Evolutionary conservation across 2,888 invertebrate genomes (phyloP), one percentile per base, ranked within the genome.

Genomic region (Stenoptilia bipunctidactyla): DNA sequence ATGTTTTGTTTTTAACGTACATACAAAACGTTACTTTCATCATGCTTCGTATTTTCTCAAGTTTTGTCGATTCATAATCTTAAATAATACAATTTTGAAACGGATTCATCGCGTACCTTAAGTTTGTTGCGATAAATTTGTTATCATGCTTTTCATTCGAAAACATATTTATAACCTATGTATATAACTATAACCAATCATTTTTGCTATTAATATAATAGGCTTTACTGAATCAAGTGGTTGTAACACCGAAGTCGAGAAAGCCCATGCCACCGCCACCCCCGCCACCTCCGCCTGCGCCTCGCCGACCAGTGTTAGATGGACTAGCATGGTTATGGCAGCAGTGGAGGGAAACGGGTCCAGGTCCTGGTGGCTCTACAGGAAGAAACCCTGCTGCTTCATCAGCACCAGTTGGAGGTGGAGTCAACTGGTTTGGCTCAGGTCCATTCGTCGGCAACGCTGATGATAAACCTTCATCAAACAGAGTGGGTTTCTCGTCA

Each of bases 261-360:
- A 61, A 77, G 44, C 72, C 74, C 34, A 76, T 68, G 33, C 82
- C 80, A 20, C 61, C 63, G 39, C 8, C 20, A 20, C 20, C 4
- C 4, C 20, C 8, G 20, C 20, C 69, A 15, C 69, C 80, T 1
- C 74, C 84, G 8, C 71, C 86, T n/a, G 67, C 83, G 6, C 74
- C 76, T 2, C 55, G 79, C 48, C 80, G 61, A 46, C 87, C 88
- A 2, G 66, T 86, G 36, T 51, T 86, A 44, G 86, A 86, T 37
- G 86, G 86, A n/a, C 55, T 87, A 36, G 76, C 85, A 14, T 87
- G 86, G 86, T 61, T 87, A 9, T 86, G 86, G 86, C 83, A 85
- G 58, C 83, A 85, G 50, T 87, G 86, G 86, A 71, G 86, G 37
- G 85, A 87, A 27, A 86, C 86, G 9, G 79, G 61, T 2, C 80